A percentile compares a stretch with the other conserved stretches of the same genome.
Evolutionary conservation across 64 coral and sea anemone genomes (phyloP).

Genomic region (Acropora yongei): DNA sequence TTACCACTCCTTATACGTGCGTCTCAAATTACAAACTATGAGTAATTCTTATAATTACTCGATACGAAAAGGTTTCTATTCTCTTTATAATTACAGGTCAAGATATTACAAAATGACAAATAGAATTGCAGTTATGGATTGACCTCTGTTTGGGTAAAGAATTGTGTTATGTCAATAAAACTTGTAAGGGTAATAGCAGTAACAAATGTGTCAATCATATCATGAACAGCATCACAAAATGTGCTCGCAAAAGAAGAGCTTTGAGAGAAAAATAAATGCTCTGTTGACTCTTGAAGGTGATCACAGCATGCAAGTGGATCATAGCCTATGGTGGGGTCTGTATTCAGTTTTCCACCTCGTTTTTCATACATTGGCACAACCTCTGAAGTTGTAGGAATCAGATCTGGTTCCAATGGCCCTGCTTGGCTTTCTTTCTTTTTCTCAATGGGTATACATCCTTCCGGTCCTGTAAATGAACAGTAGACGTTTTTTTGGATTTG

Average conservation of each 20-base stretch:
- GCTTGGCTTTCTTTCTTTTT: slow-evolving; percentile 30
- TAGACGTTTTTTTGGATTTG: background rate
- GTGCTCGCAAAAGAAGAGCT: slow-evolving; percentile 16
- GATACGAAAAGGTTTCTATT: background rate
- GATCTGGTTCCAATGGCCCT: slow-evolving; percentile 11
- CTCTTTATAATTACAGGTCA: background rate
- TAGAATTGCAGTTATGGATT: background rate
- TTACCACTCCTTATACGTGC: background rate
- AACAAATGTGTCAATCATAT: background rate
- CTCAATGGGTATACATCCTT: slow-evolving; percentile 48
- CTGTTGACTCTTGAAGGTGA: slow-evolving; percentile 33
- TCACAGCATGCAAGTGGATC: slow-evolving; percentile 40
- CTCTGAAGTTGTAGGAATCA: slow-evolving; percentile 43
- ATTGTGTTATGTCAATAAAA: background rate
- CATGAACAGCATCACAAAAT: slow-evolving; percentile 5
- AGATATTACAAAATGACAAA: background rate
- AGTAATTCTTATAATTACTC: background rate
- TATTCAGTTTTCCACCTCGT: slow-evolving; percentile 44
- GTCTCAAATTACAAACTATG: background rate
- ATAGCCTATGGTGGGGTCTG: slow-evolving; percentile 39
- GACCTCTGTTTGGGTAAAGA: background rate
- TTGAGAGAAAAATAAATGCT: slow-evolving; percentile 23
- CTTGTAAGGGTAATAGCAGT: background rate
- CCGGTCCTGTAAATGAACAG: slow-evolving; percentile 34
- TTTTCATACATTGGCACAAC: slow-evolving; percentile 48